phyloP scores from a whole-genome alignment of 2,797 vertebrate species.

The Dipus sagitta region DNA sequence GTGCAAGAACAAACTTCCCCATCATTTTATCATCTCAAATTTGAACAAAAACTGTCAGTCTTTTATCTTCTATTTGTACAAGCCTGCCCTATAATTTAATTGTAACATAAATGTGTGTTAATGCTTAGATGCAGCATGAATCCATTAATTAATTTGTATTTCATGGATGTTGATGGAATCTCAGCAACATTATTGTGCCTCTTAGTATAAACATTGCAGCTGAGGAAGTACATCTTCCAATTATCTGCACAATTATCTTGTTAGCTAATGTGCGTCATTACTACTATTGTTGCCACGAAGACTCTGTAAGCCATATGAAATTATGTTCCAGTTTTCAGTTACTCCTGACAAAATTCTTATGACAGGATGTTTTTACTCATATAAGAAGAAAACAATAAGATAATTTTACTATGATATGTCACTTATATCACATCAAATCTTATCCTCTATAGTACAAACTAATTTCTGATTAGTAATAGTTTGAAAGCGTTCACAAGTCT shows the following conservation, averaged over 20 bases:
- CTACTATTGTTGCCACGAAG: conserved; percentile 23
- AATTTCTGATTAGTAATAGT: conserved; percentile 32
- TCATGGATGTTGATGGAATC: conserved; percentile 46
- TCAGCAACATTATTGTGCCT: conserved; percentile 61
- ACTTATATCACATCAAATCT: neutral
- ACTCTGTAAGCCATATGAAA: conserved; percentile 57
- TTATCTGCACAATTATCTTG: conserved; percentile 66
- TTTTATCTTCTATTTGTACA: conserved; percentile 37
- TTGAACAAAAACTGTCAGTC: conserved; percentile 35
- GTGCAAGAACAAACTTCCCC: neutral
- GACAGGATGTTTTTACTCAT: neutral
- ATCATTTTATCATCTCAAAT: conserved; percentile 47
- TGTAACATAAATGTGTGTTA: conserved; percentile 44
- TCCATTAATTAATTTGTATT: conserved; percentile 69
- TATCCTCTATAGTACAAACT: neutral
- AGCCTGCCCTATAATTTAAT: conserved; percentile 68
- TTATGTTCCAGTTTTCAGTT: conserved; percentile 46
- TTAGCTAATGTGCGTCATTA: conserved; percentile 40
- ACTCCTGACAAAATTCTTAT: conserved; percentile 12
- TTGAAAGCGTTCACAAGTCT: neutral
- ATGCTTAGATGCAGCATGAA: conserved; percentile 24
- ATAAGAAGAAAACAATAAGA: conserved; percentile 48
- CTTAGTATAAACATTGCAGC: conserved; percentile 53
- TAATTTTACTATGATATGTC: conserved; percentile 30
- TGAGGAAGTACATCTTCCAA: conserved; percentile 66